These are phyloP conservation scores for Cotesia typhae DNA, from an alignment of 1,140 invertebrate genomes.

Conservation along the genomic window DNA sequence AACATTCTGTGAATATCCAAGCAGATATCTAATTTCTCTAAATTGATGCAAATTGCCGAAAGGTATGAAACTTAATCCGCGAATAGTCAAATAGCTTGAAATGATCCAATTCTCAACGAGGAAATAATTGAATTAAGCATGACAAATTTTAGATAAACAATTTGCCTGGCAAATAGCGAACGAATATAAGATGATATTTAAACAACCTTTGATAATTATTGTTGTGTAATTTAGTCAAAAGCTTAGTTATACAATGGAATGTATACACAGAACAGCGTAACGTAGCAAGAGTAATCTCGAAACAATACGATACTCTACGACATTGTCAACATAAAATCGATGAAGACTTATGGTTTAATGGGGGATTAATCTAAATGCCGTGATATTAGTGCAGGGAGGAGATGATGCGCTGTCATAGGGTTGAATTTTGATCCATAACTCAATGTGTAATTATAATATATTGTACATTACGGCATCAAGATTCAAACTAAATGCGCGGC, in stretches of 20 bases:
- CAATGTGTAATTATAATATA: constrained; percentile 11
- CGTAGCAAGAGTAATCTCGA: not conserved
- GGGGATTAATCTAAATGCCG: constrained; percentile 16
- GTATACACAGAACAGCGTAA: not conserved
- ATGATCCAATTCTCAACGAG: no score
- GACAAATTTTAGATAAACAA: no score
- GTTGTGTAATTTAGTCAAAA: no score
- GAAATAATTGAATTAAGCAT: no score
- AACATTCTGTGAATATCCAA: no score
- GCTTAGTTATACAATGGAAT: not conserved
- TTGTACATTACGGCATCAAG: not conserved
- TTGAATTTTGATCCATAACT: constrained; percentile 25
- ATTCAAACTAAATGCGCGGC: constrained; percentile 4
- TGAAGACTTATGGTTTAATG: not conserved
- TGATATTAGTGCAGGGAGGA: not conserved
- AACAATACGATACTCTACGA: no score
- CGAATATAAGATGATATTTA: no score
- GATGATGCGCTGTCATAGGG: not conserved
- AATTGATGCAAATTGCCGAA: no score
- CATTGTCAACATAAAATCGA: not conserved
- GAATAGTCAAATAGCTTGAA: no score
- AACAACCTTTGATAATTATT: not conserved
- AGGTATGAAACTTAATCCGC: no score
- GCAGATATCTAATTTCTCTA: no score
- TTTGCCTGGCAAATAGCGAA: no score